Base-by-base conservation (phyloP, 2,113 vertebrate genomes). In the Paracanthobrama guichenoti region DNA sequence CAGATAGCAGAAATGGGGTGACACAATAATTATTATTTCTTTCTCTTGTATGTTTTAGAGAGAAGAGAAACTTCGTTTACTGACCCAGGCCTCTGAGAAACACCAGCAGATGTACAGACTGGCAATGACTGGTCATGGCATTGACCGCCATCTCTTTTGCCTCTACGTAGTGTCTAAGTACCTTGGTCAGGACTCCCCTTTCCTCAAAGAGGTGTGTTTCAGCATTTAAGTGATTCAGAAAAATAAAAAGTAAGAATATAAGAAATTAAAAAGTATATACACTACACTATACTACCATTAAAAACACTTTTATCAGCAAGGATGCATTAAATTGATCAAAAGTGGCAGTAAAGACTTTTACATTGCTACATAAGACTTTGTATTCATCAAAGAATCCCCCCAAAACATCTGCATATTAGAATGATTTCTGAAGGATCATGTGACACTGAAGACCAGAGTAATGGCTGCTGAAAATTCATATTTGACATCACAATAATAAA, bases 91-190 rank as follows among this genome's bases (percentile, higher is more conserved):
- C 0, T 93, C 96, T 11, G 89, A 93, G 79, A 97, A 96, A 66
- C 98, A 99, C 46, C 98, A 99, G 89, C 93, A 46, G 48, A 75
- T 98, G 72, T 99, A 98, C 86, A 96, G 96, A 24, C 88, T 97
- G 0, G 96, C 98, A 3, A 99, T 99, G 97, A 97, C 96, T 0
- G 97, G 98, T 12, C 26, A 95, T 0, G 98, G 98, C 53, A 97
- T 99, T 4, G 98, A 99, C 86, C 97, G 98, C 8, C 97, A 99
- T 71, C 95, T 99, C 42, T 99, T 99, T 94, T 99, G 98, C 89
- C 97, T 99, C 3, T 99, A 99, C 0, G 95, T 99, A 0, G 95
- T 99, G 8, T 99, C 97, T 82, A 98, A 99, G 86, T 99, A 99
- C 81, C 94, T 99, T 2, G 96, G 94, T 1, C 95, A 97, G 6